Percentiles rank a stretch among this genome's conserved stretches.
Evolutionary conservation across 2,113 vertebrate genomes (phyloP).

Genomic region (Octodon degus): DNA sequence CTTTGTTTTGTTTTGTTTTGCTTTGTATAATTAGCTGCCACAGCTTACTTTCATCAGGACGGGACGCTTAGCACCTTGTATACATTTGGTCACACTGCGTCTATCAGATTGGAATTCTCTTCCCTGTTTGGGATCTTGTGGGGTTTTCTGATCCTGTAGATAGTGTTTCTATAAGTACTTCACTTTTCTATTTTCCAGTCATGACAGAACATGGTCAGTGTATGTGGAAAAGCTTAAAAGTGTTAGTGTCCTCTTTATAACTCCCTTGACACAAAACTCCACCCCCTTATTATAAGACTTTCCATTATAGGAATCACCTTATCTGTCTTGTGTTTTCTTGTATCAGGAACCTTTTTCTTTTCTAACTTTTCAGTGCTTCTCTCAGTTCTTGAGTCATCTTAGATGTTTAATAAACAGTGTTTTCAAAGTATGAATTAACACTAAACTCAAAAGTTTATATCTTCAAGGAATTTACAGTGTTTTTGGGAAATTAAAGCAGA

Average conservation of each 20-base stretch:
- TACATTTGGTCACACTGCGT: background rate
- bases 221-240: background rate
- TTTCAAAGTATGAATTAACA: constrained; percentile 25
- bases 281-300: background rate
- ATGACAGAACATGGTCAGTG: background rate
- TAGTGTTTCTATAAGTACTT: constrained; percentile 41
- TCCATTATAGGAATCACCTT: background rate
- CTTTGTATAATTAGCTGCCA: constrained; percentile 19
- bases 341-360: background rate
- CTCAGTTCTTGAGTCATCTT: constrained; percentile 9
- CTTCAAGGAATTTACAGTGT: constrained; percentile 39
- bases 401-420: constrained; percentile 44
- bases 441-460: constrained; percentile 34
- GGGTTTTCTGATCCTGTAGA: background rate
- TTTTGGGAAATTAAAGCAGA: constrained; percentile 37
- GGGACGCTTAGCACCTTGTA: background rate
- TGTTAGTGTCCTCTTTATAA: constrained; percentile 1
- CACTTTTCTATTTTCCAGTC: background rate
- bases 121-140: constrained; percentile 9
- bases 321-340: background rate
- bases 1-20: background rate
- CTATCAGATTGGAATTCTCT: background rate
- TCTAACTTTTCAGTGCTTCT: constrained; percentile 33
- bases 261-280: background rate
- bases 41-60: background rate